Percentiles rank a stretch among this genome's conserved stretches.
phyloP scores from a whole-genome alignment of 2,888 invertebrate species.

The Calliphora vomitoria region DNA sequence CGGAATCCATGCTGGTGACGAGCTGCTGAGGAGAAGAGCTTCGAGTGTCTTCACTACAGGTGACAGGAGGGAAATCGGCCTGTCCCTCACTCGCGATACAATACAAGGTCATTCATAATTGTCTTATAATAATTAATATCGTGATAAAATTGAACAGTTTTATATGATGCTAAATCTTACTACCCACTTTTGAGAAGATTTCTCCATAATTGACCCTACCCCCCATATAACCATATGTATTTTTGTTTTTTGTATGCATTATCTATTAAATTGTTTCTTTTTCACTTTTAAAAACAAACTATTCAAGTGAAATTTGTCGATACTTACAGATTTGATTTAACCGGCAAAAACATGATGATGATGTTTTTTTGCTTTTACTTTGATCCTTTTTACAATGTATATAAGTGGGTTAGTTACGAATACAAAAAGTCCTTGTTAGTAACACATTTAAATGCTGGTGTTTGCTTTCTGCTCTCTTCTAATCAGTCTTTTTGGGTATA shows the following conservation, averaged over 20 bases:
- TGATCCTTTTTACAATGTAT: constrained; percentile 39
- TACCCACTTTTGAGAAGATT: no score
- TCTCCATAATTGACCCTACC: no score
- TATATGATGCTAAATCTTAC: no score
- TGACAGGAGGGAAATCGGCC: no score
- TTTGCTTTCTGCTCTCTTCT: constrained; percentile 2
- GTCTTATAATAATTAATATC: no score
- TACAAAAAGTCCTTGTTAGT: constrained; percentile 48
- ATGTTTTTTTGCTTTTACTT: background rate
- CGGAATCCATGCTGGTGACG: no score
- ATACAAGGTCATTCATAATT: no score
- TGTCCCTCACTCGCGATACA: no score
- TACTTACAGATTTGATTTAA: constrained; percentile 84
- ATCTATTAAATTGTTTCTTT: background rate
- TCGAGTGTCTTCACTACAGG: no score
- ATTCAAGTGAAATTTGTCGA: background rate
- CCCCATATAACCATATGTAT: no score
- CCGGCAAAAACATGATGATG: constrained; percentile 83
- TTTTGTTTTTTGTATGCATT: background rate
- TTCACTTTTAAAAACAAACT: background rate
- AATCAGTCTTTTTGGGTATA: constrained; percentile 61
- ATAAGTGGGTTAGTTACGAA: constrained; percentile 1
- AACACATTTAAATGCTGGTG: constrained; percentile 64
- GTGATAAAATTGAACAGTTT: no score
- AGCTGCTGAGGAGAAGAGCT: no score